Evolutionary conservation across 2,888 invertebrate genomes (phyloP), one percentile per base, ranked within the genome.

Genomic region (Lepidonotus clava): DNA sequence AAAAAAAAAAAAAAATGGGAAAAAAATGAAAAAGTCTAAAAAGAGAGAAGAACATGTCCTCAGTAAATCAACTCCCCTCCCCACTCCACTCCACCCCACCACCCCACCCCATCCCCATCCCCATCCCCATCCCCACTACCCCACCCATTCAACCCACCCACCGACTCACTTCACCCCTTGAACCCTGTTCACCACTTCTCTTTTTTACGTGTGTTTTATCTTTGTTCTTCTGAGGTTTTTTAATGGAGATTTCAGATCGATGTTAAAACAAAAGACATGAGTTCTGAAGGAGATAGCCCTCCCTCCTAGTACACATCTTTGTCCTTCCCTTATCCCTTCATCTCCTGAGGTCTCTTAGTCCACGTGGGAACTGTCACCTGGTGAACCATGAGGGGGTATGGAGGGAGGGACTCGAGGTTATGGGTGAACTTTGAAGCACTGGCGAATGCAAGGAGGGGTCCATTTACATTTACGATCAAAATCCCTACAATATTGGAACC

Each of bases 311-410:
- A 61, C 24, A 11, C 61, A 61, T 1, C n/a, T n/a, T 32, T 61
- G 28, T 28, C 61, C 18, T 46, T 46, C 46, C 8, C 18, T 18
- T 11, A 11, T 61, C 28, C 28, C 61, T 11, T n/a, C 5, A 61
- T 24, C n/a, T 2, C 5, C 14, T 24, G 53, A 11, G 53, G n/a
- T 53, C 21, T n/a, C 21, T 24, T 61, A 28, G 61, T n/a, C 28
- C 28, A 61, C 61, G 61, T 61, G 61, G 61, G 61, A 61, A 61
- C n/a, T 61, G 28, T 28, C 61, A 61, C 61, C 61, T 28, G 46
- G 61, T 61, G 24, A 61, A 24, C 11, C 14, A 61, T 24, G 61
- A 28, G 4, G 4, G 61, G 24, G 28, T 18, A 61, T n/a, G n/a
- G 61, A 28, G 61, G 28, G 61, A 28, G n/a, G n/a, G 28, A 32